A percentile compares a stretch with the other conserved stretches of the same genome.
Evolutionary conservation across 2,113 vertebrate species (phyloP).

Genomic region (Cichladusa arquata): DNA sequence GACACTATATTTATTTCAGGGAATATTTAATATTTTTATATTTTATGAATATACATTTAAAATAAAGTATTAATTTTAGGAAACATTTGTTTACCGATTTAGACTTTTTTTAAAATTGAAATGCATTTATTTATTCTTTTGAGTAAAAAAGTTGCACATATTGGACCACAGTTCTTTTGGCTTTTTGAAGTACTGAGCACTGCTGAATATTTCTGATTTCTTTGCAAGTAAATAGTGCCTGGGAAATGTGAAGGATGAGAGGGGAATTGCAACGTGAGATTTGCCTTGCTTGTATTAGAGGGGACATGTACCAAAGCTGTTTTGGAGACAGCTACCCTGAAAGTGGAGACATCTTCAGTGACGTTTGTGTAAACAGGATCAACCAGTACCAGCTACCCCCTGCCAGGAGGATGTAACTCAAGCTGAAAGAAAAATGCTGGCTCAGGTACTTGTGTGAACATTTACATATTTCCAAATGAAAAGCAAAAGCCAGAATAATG

Average conservation of each 20-base stretch:
- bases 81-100: not conserved
- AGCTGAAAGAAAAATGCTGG: not conserved
- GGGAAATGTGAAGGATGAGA: not conserved
- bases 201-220: not conserved
- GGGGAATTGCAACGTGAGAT: not conserved
- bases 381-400: accelerated
- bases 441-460: not conserved
- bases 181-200: not conserved
- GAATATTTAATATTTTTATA: not conserved
- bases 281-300: not conserved
- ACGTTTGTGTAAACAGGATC: not conserved
- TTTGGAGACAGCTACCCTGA: not conserved
- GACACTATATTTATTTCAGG: not conserved
- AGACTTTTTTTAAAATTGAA: not conserved
- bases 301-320: not conserved
- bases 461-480: not conserved
- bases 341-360: not conserved
- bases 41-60: not conserved
- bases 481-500: not conserved
- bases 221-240: not conserved
- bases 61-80: not conserved
- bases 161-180: not conserved
- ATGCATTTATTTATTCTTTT: not conserved
- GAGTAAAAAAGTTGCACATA: not conserved
- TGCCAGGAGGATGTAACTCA: not conserved